These are phyloP conservation scores for Habropoda laboriosa DNA, from an alignment of 1,140 invertebrate genomes.

Conservation along the genomic window DNA sequence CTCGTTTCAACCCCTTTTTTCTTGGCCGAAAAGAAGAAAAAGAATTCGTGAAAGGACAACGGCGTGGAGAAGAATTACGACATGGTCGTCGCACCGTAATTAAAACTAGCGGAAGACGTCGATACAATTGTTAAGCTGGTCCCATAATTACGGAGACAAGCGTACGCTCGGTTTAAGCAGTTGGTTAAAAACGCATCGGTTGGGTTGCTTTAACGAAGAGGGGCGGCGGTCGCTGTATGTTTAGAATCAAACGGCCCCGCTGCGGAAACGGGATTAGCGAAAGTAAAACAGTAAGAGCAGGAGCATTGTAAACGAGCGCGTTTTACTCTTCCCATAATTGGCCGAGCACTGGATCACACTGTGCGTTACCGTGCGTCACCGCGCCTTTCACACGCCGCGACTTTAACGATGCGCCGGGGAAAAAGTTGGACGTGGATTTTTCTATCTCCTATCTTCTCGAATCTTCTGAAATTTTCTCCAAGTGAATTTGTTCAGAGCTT, in stretches of 20 bases:
- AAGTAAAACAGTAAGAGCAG: conserved; percentile 42
- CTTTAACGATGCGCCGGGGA: conserved; percentile 14
- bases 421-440: conserved; percentile 1
- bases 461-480: no score
- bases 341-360: conserved; percentile 33
- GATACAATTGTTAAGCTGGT: conserved; percentile 11
- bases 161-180: background rate
- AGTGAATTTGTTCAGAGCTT: no score
- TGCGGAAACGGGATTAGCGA: conserved; percentile 49
- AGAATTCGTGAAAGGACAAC: background rate
- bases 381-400: conserved; percentile 40
- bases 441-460: no score
- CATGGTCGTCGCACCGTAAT: background rate
- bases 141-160: conserved; percentile 17
- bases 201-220: conserved; percentile 15
- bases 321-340: conserved; percentile 62
- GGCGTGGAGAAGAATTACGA: background rate
- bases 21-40: no score
- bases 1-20: background rate
- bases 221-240: conserved; percentile 9
- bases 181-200: conserved; percentile 23
- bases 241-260: conserved; percentile 37
- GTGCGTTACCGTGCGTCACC: conserved; percentile 40
- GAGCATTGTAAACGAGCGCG: conserved; percentile 40
- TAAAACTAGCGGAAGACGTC: conserved; percentile 12